phyloP scores from a whole-genome alignment of 2,113 vertebrate species.

The Argyrosomus japonicus region DNA sequence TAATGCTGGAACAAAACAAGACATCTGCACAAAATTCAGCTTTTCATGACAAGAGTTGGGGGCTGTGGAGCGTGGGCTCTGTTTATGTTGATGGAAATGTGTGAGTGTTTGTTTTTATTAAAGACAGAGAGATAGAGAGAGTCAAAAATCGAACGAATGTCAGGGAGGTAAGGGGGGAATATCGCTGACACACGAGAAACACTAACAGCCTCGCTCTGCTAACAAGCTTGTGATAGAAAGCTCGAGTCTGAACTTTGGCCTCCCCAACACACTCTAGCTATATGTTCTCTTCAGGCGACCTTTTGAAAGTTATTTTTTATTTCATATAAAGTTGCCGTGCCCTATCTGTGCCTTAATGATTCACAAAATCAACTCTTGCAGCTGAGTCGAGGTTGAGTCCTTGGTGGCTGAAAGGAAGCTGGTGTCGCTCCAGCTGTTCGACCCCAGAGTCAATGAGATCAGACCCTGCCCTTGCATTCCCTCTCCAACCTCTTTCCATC shows the following conservation, averaged over 20 bases:
- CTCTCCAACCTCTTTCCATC: slow-evolving; percentile 18
- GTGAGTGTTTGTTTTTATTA: slow-evolving; percentile 29
- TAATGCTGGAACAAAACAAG: slow-evolving; percentile 45
- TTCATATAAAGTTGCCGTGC: not conserved
- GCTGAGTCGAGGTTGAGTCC: not conserved
- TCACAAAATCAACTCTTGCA: not conserved
- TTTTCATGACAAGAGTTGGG: slow-evolving; percentile 34
- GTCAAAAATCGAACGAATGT: not conserved
- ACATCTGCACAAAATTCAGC: slow-evolving; percentile 49
- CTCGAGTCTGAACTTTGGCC: slow-evolving; percentile 3
- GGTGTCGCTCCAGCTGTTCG: slow-evolving; percentile 50
- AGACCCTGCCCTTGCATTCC: slow-evolving; percentile 25
- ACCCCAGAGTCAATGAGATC: slow-evolving; percentile 27
- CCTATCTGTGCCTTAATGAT: not conserved
- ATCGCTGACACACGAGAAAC: slow-evolving; percentile 42
- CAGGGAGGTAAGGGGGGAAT: slow-evolving; percentile 1
- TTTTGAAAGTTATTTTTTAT: slow-evolving; percentile 28
- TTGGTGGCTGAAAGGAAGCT: slow-evolving; percentile 6
- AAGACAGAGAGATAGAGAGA: not conserved
- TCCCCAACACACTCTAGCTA: not conserved
- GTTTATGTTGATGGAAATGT: slow-evolving; percentile 2
- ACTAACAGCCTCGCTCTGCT: not conserved
- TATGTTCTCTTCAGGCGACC: slow-evolving; percentile 11
- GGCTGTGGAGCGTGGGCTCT: slow-evolving; percentile 34
- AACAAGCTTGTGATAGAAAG: slow-evolving; percentile 26